phyloP scores from a whole-genome alignment of 2,888 invertebrate species.

The Brachyptera putata region DNA sequence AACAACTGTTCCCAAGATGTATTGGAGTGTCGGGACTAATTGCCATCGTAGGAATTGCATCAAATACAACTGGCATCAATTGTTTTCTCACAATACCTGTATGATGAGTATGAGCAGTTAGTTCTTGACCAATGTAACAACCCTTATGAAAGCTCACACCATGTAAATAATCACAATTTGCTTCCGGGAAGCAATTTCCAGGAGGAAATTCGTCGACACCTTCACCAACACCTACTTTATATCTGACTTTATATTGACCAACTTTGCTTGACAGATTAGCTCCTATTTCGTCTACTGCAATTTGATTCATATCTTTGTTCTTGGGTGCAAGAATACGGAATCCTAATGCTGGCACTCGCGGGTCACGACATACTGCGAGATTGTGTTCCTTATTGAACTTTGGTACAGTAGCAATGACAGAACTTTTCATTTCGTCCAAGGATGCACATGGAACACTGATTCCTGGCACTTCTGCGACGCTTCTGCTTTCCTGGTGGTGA shows the following conservation, averaged over 20 bases:
- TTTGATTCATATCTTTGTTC: conserved; percentile 39
- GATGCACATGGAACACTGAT: background rate
- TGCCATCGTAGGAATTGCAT: conserved; percentile 42
- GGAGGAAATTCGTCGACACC: conserved; percentile 75
- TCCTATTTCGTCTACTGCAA: conserved; percentile 37
- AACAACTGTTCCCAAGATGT: conserved; percentile 41
- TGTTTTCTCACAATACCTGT: conserved; percentile 94
- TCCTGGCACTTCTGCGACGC: background rate
- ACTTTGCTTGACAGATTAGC: background rate
- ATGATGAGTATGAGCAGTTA: conserved; percentile 92
- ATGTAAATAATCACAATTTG: conserved; percentile 85
- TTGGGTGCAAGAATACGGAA: conserved; percentile 56
- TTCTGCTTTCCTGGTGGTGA: too few species aligned
- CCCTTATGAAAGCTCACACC: conserved; percentile 95
- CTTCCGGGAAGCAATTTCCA: conserved; percentile 82
- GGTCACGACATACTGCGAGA: conserved; percentile 57
- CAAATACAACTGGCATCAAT: conserved; percentile 76
- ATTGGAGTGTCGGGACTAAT: conserved; percentile 43
- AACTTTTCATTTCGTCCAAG: background rate
- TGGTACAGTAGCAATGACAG: background rate
- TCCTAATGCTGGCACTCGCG: conserved; percentile 61
- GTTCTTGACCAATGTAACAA: conserved; percentile 96
- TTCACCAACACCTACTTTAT: conserved; percentile 81
- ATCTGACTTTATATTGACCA: conserved; percentile 57
- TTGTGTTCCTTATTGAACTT: background rate